These are phyloP conservation scores for Oreonectes daqikongensis DNA, from an alignment of 2,797 vertebrate species.

Conservation along the genomic window DNA sequence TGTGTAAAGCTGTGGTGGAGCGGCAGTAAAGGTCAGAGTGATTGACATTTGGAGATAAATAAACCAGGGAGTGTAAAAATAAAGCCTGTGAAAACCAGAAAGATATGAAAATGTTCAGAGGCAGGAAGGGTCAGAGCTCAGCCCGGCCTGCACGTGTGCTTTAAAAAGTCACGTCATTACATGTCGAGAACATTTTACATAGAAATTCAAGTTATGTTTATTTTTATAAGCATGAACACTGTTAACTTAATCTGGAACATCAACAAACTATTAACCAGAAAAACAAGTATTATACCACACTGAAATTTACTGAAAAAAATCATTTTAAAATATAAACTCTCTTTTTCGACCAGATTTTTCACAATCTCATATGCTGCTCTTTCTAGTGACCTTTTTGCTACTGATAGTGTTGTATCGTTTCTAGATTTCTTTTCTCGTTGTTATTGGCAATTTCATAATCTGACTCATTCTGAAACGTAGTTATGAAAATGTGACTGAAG, in stretches of 20 bases:
- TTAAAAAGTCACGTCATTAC: background rate
- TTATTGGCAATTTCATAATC: conserved; percentile 32
- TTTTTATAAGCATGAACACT: no score
- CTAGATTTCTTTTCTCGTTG: conserved; percentile 64
- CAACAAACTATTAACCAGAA: no score
- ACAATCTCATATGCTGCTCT: background rate
- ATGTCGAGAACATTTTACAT: background rate
- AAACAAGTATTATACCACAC: background rate
- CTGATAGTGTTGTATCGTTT: conserved; percentile 37
- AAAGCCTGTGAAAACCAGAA: conserved; percentile 20
- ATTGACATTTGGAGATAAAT: conserved; percentile 44
- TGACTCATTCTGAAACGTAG: conserved; percentile 39
- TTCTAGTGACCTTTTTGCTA: background rate
- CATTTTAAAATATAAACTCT: no score
- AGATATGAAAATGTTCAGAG: conserved; percentile 23
- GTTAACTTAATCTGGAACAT: no score
- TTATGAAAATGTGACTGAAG: conserved; percentile 38
- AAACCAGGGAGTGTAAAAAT: conserved; percentile 36
- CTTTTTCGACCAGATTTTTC: background rate
- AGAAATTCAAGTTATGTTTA: no score
- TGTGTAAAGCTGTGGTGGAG: conserved; percentile 49
- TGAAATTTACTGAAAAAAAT: no score
- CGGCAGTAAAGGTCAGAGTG: conserved; percentile 54
- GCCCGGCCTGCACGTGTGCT: background rate
- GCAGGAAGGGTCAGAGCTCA: background rate